phyloP scores from a whole-genome alignment of 2,797 vertebrate species.

The Scleropages formosus region DNA sequence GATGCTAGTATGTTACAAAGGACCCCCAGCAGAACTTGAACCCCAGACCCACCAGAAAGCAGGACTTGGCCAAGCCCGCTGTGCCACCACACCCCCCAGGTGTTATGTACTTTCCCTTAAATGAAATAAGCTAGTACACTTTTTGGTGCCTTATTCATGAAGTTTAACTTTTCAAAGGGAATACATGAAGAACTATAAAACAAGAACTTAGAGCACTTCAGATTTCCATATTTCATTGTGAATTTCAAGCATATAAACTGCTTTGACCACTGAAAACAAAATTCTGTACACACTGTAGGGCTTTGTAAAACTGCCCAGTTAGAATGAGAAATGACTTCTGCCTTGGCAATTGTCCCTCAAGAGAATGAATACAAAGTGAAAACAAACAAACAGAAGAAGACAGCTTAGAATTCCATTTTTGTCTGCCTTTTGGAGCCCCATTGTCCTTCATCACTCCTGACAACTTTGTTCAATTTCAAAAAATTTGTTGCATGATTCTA shows the following conservation, averaged over 20 bases:
- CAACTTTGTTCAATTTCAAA: conserved; percentile 60
- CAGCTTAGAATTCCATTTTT: conserved; percentile 55
- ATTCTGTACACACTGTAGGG: conserved; percentile 55
- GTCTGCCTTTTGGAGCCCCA: conserved; percentile 49
- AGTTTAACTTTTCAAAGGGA: no score
- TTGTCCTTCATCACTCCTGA: conserved; percentile 68
- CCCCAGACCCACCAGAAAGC: no score
- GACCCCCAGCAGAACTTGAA: no score
- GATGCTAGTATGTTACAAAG: no score
- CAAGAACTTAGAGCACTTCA: conserved; percentile 48
- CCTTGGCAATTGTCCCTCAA: conserved; percentile 52
- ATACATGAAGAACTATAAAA: no score
- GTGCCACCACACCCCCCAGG: no score
- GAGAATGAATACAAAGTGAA: conserved; percentile 56
- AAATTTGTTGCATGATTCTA: conserved; percentile 59
- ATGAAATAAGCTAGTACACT: no score
- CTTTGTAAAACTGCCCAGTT: conserved; percentile 70
- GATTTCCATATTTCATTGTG: conserved; percentile 48
- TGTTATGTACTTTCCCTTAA: no score
- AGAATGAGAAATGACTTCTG: conserved; percentile 66
- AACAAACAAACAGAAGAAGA: conserved; percentile 54
- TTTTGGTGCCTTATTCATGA: conserved; percentile 41
- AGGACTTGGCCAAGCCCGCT: no score
- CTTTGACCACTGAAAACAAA: conserved; percentile 57
- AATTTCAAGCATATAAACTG: conserved; percentile 46